Evolutionary conservation across 1,140 invertebrate genomes (phyloP), one percentile per base, ranked within the genome.

Genomic region (Aphelinus atriplicis): DNA sequence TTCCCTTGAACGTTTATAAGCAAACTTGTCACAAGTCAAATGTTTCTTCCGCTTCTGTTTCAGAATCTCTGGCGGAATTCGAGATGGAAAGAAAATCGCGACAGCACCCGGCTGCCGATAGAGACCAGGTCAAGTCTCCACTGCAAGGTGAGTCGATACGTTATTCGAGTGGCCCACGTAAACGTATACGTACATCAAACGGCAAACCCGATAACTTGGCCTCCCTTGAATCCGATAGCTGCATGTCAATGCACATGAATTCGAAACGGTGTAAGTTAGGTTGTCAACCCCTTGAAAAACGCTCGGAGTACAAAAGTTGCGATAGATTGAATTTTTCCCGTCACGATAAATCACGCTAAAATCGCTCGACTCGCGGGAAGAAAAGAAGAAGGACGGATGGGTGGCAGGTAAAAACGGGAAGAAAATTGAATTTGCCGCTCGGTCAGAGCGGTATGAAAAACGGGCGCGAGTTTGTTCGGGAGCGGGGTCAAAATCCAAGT

Each of bases 51-150:
- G 43, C 79, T 81, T 82, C 61, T 83, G 82, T 90, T 90, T 78
- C 90, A 95, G 94, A 95, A 89, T 93, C 94, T 60, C 88, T 96
- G 81, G 94, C 93, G 84, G 94, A 95, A 86, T 90, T 95, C 51
- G 94, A 95, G 87, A 90, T 95, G 90, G 94, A 96, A 83, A 91
- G 94, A 86, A 95, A 95, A 86, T 91, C 92, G 55, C 91, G 94
- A 73, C 94, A 94, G 81, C 93, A 94, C 77, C 89, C 89, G 79
- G 91, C 92, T 58, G 89, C 92, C 80, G 94, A 95, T 83, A 90
- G 93, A 78, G 94, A 95, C 83, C 87, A 88, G 80, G 93, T 95
- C 55, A 95, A 96, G 87, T 94, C 93, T 82, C 94, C 94, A 48
- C 89, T 95, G 77, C 94, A 94, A 85, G 94, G 90, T 95, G 81